Conservation (phyloP, 2,113 vertebrate species). For the Saccopteryx leptura region DNA sequence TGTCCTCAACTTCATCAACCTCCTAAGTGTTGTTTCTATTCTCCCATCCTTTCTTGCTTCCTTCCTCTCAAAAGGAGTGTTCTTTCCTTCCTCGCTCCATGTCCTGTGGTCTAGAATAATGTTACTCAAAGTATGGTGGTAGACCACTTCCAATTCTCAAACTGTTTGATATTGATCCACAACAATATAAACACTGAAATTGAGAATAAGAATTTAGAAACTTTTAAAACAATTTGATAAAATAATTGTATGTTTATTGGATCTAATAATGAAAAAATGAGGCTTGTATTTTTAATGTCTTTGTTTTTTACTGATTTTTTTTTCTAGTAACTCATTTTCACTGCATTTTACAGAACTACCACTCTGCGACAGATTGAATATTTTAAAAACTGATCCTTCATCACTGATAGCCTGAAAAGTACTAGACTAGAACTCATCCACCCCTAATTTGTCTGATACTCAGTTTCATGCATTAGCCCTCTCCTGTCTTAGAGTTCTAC, state of each 20-base stretch:
- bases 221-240: background rate
- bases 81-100: slow-evolving; percentile 34
- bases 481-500: background rate
- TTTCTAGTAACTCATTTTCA: slow-evolving; percentile 59
- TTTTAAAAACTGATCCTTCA: slow-evolving; percentile 22
- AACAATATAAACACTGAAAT: slow-evolving; percentile 4
- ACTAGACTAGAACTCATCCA: background rate
- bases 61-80: background rate
- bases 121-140: background rate
- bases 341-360: slow-evolving; percentile 50
- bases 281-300: slow-evolving; percentile 51
- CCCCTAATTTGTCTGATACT: slow-evolving; percentile 51
- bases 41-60: background rate
- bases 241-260: background rate
- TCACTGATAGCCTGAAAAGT: slow-evolving; percentile 40
- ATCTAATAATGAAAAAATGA: slow-evolving; percentile 17
- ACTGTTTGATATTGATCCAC: slow-evolving; percentile 18
- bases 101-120: background rate
- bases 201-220: slow-evolving; percentile 22
- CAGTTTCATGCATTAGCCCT: background rate
- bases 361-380: background rate
- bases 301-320: slow-evolving; percentile 21
- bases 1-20: slow-evolving; percentile 4
- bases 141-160: background rate
- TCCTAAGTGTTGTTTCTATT: slow-evolving; percentile 26